Conservation (phyloP, 2,888 invertebrate genomes). For the Drosophila helvetica region DNA sequence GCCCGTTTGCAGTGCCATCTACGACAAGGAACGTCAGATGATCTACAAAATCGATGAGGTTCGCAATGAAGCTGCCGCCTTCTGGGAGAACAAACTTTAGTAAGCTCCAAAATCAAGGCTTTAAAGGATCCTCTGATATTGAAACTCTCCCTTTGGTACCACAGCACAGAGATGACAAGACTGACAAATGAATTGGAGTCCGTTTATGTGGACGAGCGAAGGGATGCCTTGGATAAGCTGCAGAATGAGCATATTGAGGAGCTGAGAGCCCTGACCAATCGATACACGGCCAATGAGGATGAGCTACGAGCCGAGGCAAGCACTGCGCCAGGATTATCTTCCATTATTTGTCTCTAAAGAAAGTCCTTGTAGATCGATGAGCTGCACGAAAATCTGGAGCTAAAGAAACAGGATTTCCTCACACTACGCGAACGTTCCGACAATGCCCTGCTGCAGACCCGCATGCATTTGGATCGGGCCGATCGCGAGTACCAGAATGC, state of each 20-base stretch:
- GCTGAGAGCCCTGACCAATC: constrained; percentile 85
- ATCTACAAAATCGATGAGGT: constrained; percentile 85
- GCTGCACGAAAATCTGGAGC: constrained; percentile 87
- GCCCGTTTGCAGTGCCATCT: constrained; percentile 74
- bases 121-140: background rate
- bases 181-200: constrained; percentile 87
- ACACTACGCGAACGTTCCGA: constrained; percentile 86
- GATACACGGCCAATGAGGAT: constrained; percentile 86
- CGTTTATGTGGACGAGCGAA: constrained; percentile 86
- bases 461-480: constrained; percentile 84
- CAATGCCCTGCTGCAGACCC: constrained; percentile 83
- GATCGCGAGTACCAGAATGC: constrained; percentile 83
- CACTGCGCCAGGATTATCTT: fast-evolving
- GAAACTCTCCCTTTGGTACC: background rate
- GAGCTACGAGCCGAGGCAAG: constrained; percentile 86
- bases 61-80: constrained; percentile 85
- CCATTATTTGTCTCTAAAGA: fast-evolving
- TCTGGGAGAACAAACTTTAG: constrained; percentile 87
- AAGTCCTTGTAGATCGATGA: constrained; percentile 86
- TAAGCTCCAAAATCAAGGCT: constrained; percentile 54
- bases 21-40: constrained; percentile 84
- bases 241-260: constrained; percentile 86
- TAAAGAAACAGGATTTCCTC: constrained; percentile 78
- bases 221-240: constrained; percentile 85
- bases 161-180: constrained; percentile 86